phyloP scores from a whole-genome alignment of 2,888 invertebrate genomes.

The Horisme vitalbata region DNA sequence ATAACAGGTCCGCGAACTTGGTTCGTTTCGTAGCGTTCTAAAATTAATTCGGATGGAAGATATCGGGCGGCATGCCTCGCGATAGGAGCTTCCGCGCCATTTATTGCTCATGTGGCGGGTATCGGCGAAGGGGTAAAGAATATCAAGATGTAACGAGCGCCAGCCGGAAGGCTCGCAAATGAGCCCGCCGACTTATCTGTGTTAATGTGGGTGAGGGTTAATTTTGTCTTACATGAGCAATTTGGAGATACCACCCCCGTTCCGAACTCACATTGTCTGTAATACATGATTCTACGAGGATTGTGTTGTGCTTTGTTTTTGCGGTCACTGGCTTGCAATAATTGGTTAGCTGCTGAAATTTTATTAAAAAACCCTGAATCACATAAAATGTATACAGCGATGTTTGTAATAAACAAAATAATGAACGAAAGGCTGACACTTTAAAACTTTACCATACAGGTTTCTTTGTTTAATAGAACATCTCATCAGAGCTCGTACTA shows the following conservation, averaged over 20 bases:
- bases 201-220: constrained; percentile 81
- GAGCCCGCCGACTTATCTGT: constrained; percentile 82
- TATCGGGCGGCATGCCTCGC: constrained; percentile 64
- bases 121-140: constrained; percentile 82
- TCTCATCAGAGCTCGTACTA: constrained; percentile 45
- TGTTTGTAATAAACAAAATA: too few relatives aligned
- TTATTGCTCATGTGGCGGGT: constrained; percentile 81
- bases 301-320: constrained; percentile 42
- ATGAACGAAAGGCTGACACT: too few relatives aligned
- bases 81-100: constrained; percentile 82
- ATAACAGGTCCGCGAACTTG: constrained; percentile 80
- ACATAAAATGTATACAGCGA: too few relatives aligned
- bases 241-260: constrained; percentile 73
- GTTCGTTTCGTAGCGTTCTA: constrained; percentile 75
- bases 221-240: constrained; percentile 82
- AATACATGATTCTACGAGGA: constrained; percentile 38
- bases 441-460: neutral
- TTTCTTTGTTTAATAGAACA: constrained; percentile 28
- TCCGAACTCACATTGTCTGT: constrained; percentile 62
- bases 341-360: too few relatives aligned
- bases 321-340: constrained; percentile 17
- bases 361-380: too few relatives aligned
- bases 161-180: constrained; percentile 82
- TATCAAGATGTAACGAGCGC: constrained; percentile 81
- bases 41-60: constrained; percentile 84